These are phyloP conservation scores for Salminus brasiliensis DNA, from an alignment of 2,113 vertebrate species.

Conservation along the genomic window DNA sequence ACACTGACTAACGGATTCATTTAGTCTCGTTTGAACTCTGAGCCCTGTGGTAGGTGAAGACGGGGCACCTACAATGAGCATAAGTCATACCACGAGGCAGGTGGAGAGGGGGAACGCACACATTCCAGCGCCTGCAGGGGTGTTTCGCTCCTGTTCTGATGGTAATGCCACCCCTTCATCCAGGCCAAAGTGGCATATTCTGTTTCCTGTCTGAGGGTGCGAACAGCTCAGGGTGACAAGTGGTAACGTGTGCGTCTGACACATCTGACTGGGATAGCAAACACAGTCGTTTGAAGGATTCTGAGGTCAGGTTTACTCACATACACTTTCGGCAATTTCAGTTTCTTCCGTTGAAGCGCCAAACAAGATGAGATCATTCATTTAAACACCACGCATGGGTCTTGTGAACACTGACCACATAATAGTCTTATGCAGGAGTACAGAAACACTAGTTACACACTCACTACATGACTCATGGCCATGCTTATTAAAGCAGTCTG, in stretches of 20 bases:
- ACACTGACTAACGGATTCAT: neutral
- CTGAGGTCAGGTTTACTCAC: neutral
- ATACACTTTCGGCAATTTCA: neutral
- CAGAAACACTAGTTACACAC: neutral
- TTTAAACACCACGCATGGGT: neutral
- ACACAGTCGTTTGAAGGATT: neutral
- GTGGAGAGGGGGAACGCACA: neutral
- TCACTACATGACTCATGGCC: neutral
- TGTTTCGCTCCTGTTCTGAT: neutral
- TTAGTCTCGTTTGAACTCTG: neutral
- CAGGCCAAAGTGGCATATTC: neutral
- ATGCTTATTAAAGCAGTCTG: neutral
- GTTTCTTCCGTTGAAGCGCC: neutral
- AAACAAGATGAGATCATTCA: neutral
- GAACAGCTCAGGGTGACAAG: conserved; percentile 35
- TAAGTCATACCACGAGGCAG: neutral
- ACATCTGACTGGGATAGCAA: neutral
- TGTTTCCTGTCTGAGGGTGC: conserved; percentile 46
- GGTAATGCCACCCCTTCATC: conserved; percentile 5
- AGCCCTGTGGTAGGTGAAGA: neutral
- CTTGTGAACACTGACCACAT: no score
- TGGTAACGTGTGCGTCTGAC: neutral
- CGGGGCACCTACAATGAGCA: neutral
- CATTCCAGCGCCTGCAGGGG: neutral
- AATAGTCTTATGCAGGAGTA: neutral